Base-by-base conservation (phyloP, 2,797 vertebrate species). In the Sebastes trivittatus region DNA sequence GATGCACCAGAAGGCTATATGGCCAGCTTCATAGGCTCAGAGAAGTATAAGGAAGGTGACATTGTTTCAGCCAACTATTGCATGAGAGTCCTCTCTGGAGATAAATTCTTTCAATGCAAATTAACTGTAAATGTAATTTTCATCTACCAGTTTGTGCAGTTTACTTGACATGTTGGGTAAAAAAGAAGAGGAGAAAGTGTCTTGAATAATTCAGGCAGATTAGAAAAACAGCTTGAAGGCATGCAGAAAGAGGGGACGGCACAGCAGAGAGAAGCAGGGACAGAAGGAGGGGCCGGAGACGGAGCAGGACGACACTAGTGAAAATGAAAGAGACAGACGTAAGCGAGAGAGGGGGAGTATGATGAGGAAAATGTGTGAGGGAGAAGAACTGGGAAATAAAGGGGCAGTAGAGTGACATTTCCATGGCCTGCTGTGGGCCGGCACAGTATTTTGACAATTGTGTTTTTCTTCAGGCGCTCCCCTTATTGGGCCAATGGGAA, bases 171-270 rank as follows among this genome's bases (percentile, higher is more conserved):
- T 77, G 63, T 49, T 69, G 27, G 72, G 36, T 36, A 16, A 46
- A 34, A 54, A 54, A 38, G 7, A 83, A 58, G 64, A 72, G 46
- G 66, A 69, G 78, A 80, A 72, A 77, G 76, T 87, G 75, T 85
- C 20, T 82, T 90, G 90, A 93, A 89, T 91, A 76, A 91, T 92
- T 83, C 70, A 80, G 83, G 71, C 13, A 69, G 83, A 89, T 82
- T 86, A 83, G 63, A 68, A 46, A 64, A 77, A 81, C 69, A 30
- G 79, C 65, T 88, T 63, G 56, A 78, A 86, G 82, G 87, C 82
- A 78, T 79, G 85, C 64, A 74, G 81, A 87, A 79, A 58, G 69
- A 86, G 82, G 69, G 70, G 76, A 75, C 65, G 65, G 59, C 65
- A 55, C 64, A n/a, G 63, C 79, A 67, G 82, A 56, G 81, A 77